Percentiles rank a stretch among this genome's conserved stretches.
Evolutionary conservation across 2,113 vertebrate species (phyloP).

Genomic region (Hyperopisus bebe): DNA sequence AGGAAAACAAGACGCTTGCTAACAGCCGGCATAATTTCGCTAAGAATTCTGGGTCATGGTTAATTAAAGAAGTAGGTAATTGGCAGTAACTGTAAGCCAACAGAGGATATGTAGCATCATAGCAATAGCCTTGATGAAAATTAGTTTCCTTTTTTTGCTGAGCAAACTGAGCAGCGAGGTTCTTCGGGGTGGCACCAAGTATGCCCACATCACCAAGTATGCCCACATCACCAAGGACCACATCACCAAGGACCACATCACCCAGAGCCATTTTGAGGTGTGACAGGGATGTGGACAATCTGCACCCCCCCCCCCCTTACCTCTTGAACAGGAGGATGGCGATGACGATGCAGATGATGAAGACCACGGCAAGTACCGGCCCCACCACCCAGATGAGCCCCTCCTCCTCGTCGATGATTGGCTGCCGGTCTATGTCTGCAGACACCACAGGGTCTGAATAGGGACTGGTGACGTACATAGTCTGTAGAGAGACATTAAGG

Average conservation of each 20-base stretch:
- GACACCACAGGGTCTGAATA: constrained; percentile 93
- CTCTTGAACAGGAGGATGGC: constrained; percentile 98
- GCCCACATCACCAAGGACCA: no score
- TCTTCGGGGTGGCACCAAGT: background rate
- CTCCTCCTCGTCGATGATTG: constrained; percentile 95
- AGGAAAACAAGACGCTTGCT: constrained; percentile 41
- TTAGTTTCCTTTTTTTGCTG: background rate
- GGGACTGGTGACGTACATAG: constrained; percentile 90
- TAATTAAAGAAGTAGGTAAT: constrained; percentile 38
- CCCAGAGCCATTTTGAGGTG: background rate
- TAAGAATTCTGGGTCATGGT: constrained; percentile 40
- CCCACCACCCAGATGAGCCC: constrained; percentile 97
- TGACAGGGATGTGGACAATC: background rate
- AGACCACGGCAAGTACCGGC: constrained; percentile 93
- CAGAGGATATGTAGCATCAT: constrained; percentile 10
- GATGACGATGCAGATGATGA: constrained; percentile 98
- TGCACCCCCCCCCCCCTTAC: constrained; percentile 51
- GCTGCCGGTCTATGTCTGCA: constrained; percentile 88
- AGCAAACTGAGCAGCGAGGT: background rate
- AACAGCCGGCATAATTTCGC: constrained; percentile 23
- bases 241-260: background rate
- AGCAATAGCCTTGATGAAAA: background rate
- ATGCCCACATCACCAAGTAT: background rate
- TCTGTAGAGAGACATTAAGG: constrained; percentile 57
- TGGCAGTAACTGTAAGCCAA: constrained; percentile 31